Conservation (phyloP, 2,113 vertebrate species). For the Sitta europaea region DNA sequence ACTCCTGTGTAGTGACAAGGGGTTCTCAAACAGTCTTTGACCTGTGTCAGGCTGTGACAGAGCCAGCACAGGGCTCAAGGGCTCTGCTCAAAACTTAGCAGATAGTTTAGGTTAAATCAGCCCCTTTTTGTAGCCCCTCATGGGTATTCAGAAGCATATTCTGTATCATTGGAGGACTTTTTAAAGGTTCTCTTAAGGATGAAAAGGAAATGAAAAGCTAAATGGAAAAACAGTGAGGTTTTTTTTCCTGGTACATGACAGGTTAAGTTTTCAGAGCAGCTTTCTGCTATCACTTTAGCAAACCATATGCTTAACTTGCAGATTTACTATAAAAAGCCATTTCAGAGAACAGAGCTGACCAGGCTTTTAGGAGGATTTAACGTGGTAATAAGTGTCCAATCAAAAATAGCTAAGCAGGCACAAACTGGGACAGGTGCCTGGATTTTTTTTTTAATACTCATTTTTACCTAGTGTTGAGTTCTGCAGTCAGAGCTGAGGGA, state of each 20-base stretch:
- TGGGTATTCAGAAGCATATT: background rate
- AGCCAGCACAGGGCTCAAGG: background rate
- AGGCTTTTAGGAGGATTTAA: conserved; percentile 64
- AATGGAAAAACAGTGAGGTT: background rate
- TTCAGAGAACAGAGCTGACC: conserved; percentile 40
- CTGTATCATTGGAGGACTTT: background rate
- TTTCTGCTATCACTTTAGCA: conserved; percentile 38
- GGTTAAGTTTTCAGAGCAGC: conserved; percentile 45
- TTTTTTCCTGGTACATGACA: background rate
- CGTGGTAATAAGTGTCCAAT: conserved; percentile 48
- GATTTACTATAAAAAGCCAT: conserved; percentile 64
- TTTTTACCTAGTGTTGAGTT: conserved; percentile 32
- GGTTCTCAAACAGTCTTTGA: too few species aligned
- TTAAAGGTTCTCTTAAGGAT: background rate
- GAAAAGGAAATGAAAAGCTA: background rate
- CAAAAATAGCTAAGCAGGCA: conserved; percentile 51
- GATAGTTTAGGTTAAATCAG: background rate
- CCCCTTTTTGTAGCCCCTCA: background rate
- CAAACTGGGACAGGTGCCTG: conserved; percentile 54
- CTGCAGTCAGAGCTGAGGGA: background rate
- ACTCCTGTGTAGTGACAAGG: background rate
- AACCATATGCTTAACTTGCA: conserved; percentile 60
- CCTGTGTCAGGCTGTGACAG: background rate
- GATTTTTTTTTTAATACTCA: background rate
- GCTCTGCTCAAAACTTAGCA: background rate